Percentiles rank a stretch among this genome's conserved stretches.
Evolutionary conservation across 1,140 invertebrate species (phyloP).

Genomic region (Trichonephila inaurata): DNA sequence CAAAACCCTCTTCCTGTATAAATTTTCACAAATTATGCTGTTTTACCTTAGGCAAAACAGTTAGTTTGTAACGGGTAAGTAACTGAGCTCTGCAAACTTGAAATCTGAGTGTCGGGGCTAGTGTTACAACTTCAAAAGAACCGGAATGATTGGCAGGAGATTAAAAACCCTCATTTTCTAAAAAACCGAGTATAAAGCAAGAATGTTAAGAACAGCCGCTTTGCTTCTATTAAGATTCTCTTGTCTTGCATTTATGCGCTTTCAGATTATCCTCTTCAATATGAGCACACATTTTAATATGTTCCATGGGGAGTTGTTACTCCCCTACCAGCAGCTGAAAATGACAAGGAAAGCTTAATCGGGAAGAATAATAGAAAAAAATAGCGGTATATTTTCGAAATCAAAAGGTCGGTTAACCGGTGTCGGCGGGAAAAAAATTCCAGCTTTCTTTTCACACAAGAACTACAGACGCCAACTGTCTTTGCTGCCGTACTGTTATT

Average conservation of each 20-base stretch:
- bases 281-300: background rate
- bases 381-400: background rate
- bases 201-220: background rate
- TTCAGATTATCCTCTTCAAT: background rate
- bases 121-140: background rate
- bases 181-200: background rate
- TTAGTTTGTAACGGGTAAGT: background rate
- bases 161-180: constrained; percentile 3
- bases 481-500: background rate
- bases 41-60: background rate
- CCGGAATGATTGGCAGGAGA: constrained; percentile 7
- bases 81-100: background rate
- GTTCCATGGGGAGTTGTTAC: background rate
- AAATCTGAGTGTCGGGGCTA: background rate
- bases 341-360: constrained; percentile 3
- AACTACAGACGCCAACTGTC: background rate
- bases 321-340: background rate
- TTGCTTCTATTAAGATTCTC: background rate
- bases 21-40: background rate
- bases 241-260: background rate
- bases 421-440: background rate
- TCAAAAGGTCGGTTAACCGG: background rate
- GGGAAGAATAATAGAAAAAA: background rate
- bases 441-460: background rate
- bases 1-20: background rate